Evolutionary conservation across 2,888 invertebrate genomes (phyloP).

Genomic region (Cactoblastis cactorum): DNA sequence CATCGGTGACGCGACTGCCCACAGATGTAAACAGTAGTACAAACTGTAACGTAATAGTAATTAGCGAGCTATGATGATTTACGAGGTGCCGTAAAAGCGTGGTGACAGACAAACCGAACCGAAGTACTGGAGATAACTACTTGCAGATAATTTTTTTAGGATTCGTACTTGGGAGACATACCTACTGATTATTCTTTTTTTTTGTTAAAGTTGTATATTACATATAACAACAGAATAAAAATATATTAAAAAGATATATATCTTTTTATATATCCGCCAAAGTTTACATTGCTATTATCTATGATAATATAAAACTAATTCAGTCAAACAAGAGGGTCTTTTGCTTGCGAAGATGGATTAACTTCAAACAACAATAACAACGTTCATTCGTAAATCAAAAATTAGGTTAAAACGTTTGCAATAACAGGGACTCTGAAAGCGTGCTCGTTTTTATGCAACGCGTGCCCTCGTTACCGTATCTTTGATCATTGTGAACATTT

Average conservation of each 20-base stretch:
- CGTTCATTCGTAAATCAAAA: background rate
- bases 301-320: no score
- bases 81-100: slow-evolving; percentile 2
- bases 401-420: slow-evolving; percentile 10
- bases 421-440: background rate
- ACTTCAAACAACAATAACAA: slow-evolving; percentile 3
- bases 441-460: background rate
- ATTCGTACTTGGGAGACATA: background rate
- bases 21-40: slow-evolving; percentile 9
- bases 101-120: background rate
- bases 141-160: background rate
- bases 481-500: slow-evolving; percentile 11
- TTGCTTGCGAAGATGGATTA: no score
- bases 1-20: slow-evolving; percentile 19
- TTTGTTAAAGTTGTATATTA: no score
- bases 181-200: no score
- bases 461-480: background rate
- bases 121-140: background rate
- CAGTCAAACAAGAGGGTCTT: no score
- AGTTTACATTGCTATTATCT: no score
- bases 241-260: no score
- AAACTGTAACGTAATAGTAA: slow-evolving; percentile 5
- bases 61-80: slow-evolving; percentile 12
- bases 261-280: no score
- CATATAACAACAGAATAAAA: no score